Base-by-base conservation (phyloP, 2,888 invertebrate genomes). In the Rotaria magnacalcarata region DNA sequence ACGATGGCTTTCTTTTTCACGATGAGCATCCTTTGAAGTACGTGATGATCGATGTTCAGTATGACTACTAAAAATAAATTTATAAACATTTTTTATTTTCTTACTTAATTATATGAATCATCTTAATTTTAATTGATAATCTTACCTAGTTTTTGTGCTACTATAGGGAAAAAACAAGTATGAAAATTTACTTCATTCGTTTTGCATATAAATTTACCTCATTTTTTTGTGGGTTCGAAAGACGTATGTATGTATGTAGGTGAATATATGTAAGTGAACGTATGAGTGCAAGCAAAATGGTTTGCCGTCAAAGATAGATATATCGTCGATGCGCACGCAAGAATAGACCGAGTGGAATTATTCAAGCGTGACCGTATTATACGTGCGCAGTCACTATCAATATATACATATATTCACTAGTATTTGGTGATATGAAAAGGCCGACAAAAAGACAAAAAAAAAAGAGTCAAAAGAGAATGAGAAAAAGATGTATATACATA, bases 211-310 rank as follows among this genome's bases (percentile, higher is more conserved):
- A 67, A 14, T 67, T 4, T 67, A 67, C 67, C 67, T 67, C 67
- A 67, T 67, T 67, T 67, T 67, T 67, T 67, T 14, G 67, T 67
- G 11, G 34, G 67, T 67, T 67, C 19, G 67, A 67, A 67, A 67
- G 34, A 67, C 34, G 67, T 34, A 19, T 67, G 19, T 34, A 67
- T 41, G 16, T 67, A 41, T 34, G 67, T 67, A 34, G 67, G 24
- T 27, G 67, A 41, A 67, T 19, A 67, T 7, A 34, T 67, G 34
- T 34, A 67, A 67, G 67, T 67, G 19, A 67, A 67, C 34, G 14
- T 27, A 41, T 67, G 34, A 27, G 34, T 34, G 24, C 21, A 24
- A 56, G 24, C 24, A 56, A 56, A 24, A 8, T 14, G 8, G 34
- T 34, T 67, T 67, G 34, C 34, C 16, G 67, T 67, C 67, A 34